Evolutionary conservation across 2,888 invertebrate genomes (phyloP).

Genomic region (Autographa pulchrina): DNA sequence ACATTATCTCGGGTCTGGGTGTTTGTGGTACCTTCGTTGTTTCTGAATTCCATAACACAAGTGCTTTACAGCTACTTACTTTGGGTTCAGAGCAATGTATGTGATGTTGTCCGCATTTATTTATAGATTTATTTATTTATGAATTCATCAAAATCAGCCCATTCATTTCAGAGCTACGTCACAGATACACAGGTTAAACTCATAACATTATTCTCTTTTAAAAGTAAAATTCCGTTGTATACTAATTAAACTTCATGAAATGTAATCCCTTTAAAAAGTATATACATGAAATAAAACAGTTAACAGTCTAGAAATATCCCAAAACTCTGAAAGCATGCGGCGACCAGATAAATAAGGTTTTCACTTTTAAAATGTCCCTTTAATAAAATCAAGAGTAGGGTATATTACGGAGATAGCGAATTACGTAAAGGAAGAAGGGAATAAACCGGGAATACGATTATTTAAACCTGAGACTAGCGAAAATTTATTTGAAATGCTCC

Average conservation of each 20-base stretch:
- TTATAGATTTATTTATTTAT: too few species aligned
- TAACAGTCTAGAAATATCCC: conserved; percentile 19
- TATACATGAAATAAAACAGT: conserved; percentile 13
- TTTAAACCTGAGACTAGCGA: conserved; percentile 76
- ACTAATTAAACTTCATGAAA: conserved; percentile 6
- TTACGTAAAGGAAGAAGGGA: conserved; percentile 80
- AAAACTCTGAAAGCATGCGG: conserved; percentile 31
- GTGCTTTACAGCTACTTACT: too few species aligned
- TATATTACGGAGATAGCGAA: conserved; percentile 78
- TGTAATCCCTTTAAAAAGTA: not conserved
- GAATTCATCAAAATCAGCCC: too few species aligned
- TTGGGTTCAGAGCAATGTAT: too few species aligned
- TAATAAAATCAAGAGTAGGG: conserved; percentile 72
- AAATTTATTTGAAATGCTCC: conserved; percentile 78
- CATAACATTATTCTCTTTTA: too few species aligned
- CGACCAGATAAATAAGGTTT: conserved; percentile 36
- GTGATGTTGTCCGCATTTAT: too few species aligned
- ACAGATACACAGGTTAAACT: too few species aligned
- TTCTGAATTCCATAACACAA: too few species aligned
- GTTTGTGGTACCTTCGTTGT: too few species aligned
- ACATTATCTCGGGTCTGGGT: too few species aligned
- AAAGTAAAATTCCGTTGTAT: not conserved
- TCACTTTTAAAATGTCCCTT: conserved; percentile 23
- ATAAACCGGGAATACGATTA: conserved; percentile 84
- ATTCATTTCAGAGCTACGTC: too few species aligned